These are phyloP conservation scores for Odontesthes bonariensis DNA, from an alignment of 2,113 vertebrate species.

Conservation along the genomic window DNA sequence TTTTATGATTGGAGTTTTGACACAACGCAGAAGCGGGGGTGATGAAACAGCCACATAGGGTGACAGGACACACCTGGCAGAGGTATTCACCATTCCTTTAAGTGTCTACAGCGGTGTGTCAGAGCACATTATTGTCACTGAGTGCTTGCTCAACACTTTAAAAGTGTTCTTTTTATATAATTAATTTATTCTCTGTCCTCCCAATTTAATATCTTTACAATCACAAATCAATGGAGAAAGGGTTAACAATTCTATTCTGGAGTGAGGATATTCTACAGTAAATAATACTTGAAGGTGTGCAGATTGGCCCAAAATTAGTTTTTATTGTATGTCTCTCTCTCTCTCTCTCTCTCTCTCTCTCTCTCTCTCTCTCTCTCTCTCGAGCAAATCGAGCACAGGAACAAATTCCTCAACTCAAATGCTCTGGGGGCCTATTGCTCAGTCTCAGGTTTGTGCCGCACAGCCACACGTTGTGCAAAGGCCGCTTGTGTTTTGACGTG, in stretches of 20 bases:
- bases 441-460: conserved; percentile 37
- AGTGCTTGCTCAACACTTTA: neutral
- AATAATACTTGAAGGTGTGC: conserved; percentile 34
- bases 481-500: conserved; percentile 50
- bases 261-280: neutral
- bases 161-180: conserved; percentile 21
- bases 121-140: neutral
- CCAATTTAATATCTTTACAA: neutral
- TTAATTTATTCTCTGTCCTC: neutral
- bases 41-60: neutral
- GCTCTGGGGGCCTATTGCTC: neutral
- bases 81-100: conserved; percentile 50
- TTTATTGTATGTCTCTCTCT: conserved; percentile 2
- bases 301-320: neutral
- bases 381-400: neutral
- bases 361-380: no score
- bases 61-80: conserved; percentile 56
- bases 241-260: neutral
- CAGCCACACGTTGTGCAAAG: neutral
- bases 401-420: conserved; percentile 12
- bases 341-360: no score
- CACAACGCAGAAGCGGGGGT: conserved; percentile 6
- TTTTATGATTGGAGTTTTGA: conserved; percentile 16
- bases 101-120: conserved; percentile 19
- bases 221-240: neutral